Evolutionary conservation across 2,888 invertebrate species (phyloP).

Genomic region (Alloplasta piceator): DNA sequence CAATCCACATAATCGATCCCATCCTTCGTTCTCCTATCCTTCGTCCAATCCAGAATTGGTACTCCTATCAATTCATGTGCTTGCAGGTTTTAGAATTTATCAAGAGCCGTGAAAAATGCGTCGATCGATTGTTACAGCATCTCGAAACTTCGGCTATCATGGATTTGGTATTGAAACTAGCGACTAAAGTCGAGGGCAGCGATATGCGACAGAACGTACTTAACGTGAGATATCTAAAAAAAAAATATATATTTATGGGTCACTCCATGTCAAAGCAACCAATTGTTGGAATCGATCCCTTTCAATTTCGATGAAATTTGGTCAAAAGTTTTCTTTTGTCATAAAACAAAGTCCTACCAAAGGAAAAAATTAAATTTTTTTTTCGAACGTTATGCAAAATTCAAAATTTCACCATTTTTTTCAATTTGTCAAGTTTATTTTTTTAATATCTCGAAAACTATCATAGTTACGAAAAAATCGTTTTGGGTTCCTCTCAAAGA

Average conservation of each 20-base stretch:
- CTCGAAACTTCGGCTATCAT: conserved; percentile 97
- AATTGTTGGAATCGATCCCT: too few relatives aligned
- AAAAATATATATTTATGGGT: neutral
- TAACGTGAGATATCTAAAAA: conserved; percentile 84
- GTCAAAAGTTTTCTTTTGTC: too few relatives aligned
- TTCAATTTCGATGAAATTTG: too few relatives aligned
- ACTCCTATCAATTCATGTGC: conserved; percentile 95
- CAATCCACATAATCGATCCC: conserved; percentile 53
- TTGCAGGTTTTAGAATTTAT: conserved; percentile 96
- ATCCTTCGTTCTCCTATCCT: conserved; percentile 50
- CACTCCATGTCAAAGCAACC: too few relatives aligned
- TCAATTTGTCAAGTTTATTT: too few relatives aligned
- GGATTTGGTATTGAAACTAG: conserved; percentile 94
- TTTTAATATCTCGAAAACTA: too few relatives aligned
- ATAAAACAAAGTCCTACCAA: too few relatives aligned
- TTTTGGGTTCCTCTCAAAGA: too few relatives aligned
- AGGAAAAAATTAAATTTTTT: too few relatives aligned
- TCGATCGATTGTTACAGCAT: conserved; percentile 94
- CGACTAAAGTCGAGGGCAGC: conserved; percentile 91
- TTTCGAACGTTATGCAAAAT: too few relatives aligned
- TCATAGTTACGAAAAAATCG: too few relatives aligned
- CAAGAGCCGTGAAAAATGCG: conserved; percentile 93
- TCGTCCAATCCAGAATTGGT: conserved; percentile 89
- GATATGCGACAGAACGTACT: conserved; percentile 89
- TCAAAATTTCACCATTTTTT: too few relatives aligned